Conservation (phyloP, 2,797 vertebrate species). For the Craterocephalus amniculus region DNA sequence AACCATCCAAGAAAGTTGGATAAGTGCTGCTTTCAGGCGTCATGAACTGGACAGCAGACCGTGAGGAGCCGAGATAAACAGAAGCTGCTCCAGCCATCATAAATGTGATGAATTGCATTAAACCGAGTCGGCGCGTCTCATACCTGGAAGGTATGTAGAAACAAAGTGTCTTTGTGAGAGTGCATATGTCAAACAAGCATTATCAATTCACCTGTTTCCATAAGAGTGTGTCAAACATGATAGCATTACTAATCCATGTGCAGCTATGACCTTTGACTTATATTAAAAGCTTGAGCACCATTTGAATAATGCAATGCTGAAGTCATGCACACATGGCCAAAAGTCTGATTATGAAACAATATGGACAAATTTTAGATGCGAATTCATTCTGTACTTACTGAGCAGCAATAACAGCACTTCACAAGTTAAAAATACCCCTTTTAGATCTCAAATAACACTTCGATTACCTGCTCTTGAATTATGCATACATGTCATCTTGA, state of each 20-base stretch:
- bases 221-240: conserved; percentile 10
- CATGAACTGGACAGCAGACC: conserved; percentile 57
- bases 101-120: conserved; percentile 35
- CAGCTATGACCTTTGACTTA: conserved; percentile 39
- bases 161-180: neutral
- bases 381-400: neutral
- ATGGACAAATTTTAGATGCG: neutral
- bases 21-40: conserved; percentile 34
- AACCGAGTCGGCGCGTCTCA: conserved; percentile 24
- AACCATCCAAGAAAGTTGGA: conserved; percentile 18
- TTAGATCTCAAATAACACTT: neutral
- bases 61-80: conserved; percentile 66
- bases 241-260: conserved; percentile 34
- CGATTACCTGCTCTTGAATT: neutral
- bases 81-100: conserved; percentile 36
- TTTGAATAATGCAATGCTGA: conserved; percentile 52
- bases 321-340: conserved; percentile 15
- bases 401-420: neutral
- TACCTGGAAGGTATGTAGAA: conserved; percentile 44
- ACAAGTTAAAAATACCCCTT: neutral
- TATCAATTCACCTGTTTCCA: neutral
- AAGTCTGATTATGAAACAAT: conserved; percentile 10
- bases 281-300: conserved; percentile 32
- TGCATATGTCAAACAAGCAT: neutral
- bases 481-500: no score